phyloP scores from a whole-genome alignment of 1,140 invertebrate species.

The Cyphomyrmex costatus region DNA sequence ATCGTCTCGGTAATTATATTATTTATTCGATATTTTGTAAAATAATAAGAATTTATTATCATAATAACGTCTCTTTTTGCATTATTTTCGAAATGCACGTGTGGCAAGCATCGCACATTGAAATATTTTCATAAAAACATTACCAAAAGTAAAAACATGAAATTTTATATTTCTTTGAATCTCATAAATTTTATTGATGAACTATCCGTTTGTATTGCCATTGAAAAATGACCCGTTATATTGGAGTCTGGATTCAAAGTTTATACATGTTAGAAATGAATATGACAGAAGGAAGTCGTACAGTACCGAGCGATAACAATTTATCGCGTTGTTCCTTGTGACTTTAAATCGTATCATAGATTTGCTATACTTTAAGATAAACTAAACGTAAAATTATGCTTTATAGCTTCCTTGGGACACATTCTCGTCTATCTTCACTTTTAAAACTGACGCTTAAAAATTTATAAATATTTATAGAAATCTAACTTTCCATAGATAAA shows the following conservation, averaged over 20 bases:
- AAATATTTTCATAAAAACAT: background rate
- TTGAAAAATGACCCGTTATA: conserved; percentile 1
- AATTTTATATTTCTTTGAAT: background rate
- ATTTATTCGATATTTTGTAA: background rate
- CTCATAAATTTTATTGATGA: background rate
- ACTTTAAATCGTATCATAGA: conserved; percentile 19
- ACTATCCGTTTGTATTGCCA: background rate
- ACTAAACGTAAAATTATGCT: background rate
- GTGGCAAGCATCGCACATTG: background rate
- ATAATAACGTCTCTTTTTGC: background rate
- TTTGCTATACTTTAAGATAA: conserved; percentile 19
- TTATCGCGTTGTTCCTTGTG: conserved; percentile 24
- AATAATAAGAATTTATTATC: conserved; percentile 8
- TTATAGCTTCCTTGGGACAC: conserved; percentile 3
- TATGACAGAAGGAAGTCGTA: background rate
- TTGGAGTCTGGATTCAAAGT: conserved; percentile 10
- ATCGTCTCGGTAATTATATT: conserved; percentile 1
- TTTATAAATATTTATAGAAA: conserved; percentile 12
- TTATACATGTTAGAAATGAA: background rate
- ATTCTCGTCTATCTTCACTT: background rate
- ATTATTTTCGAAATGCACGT: background rate
- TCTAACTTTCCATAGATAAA: background rate
- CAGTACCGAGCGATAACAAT: conserved; percentile 19
- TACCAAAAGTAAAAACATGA: background rate
- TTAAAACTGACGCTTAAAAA: background rate